A percentile compares a stretch with the other conserved stretches of the same genome.
phyloP scores from a whole-genome alignment of 1,140 invertebrate species.

The Procambarus clarkii region DNA sequence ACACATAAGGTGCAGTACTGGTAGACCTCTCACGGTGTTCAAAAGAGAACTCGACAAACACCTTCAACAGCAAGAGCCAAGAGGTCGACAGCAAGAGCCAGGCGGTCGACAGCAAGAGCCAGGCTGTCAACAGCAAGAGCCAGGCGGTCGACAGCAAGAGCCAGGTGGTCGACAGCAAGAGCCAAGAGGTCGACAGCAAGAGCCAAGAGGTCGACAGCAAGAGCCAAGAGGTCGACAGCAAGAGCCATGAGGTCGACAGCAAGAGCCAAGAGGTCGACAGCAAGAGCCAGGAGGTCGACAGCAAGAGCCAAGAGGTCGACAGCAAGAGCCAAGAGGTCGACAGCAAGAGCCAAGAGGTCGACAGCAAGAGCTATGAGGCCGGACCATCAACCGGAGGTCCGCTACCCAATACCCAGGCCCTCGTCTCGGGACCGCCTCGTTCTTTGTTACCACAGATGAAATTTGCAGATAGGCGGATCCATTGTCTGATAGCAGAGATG shows the following conservation, averaged over 20 bases:
- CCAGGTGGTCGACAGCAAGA: not conserved
- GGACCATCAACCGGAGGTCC: not conserved
- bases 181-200: not conserved
- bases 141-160: too few relatives aligned
- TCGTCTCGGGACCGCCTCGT: not conserved
- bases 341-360: not conserved
- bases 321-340: not conserved
- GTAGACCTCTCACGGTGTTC: too few relatives aligned
- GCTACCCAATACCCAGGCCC: not conserved
- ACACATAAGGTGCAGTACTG: too few relatives aligned
- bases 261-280: not conserved
- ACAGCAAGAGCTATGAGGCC: not conserved
- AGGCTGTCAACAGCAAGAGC: too few relatives aligned
- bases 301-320: not conserved
- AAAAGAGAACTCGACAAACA: too few relatives aligned
- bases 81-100: too few relatives aligned
- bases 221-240: not conserved
- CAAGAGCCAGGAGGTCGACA: not conserved
- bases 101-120: too few relatives aligned
- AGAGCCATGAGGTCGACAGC: not conserved
- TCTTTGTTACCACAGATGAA: constrained; percentile 47
- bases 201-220: not conserved
- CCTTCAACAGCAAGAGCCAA: too few relatives aligned
- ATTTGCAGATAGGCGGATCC: constrained; percentile 48
- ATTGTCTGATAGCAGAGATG: constrained; percentile 43